Evolutionary conservation across 1,140 invertebrate species (phyloP).

Genomic region (Dreissena polymorpha): DNA sequence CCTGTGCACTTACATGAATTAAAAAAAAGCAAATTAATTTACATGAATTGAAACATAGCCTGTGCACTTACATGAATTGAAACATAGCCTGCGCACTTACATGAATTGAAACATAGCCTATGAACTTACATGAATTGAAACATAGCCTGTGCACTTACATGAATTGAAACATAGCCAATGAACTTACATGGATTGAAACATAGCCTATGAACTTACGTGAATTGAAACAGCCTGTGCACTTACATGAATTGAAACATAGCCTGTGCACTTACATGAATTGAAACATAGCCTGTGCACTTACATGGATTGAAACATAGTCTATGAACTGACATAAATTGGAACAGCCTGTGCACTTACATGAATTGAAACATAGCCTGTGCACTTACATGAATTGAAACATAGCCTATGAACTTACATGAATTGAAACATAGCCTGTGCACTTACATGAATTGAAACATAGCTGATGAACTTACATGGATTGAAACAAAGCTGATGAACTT

Average conservation of each 20-base stretch:
- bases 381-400: too few species aligned
- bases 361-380: constrained; percentile 67
- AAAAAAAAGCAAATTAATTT: too few species aligned
- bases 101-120: constrained; percentile 64
- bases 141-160: constrained; percentile 71
- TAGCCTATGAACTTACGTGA: constrained; percentile 69
- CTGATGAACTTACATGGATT: constrained; percentile 60
- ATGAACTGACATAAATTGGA: too few species aligned
- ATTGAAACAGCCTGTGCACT: too few species aligned
- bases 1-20: too few species aligned
- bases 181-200: constrained; percentile 66
- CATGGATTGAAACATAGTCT: constrained; percentile 67
- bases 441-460: too few species aligned
- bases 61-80: too few species aligned
- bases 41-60: constrained; percentile 67
- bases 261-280: too few species aligned
- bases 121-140: constrained; percentile 67
- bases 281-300: too few species aligned
- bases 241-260: constrained; percentile 67
- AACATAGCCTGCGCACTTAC: too few species aligned
- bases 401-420: constrained; percentile 60
- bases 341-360: too few species aligned
- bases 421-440: constrained; percentile 69
- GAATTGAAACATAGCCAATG: too few species aligned
- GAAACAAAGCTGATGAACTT: constrained; percentile 69